Evolutionary conservation across 1,140 invertebrate genomes (phyloP).

Genomic region (Eriosoma lanigerum): DNA sequence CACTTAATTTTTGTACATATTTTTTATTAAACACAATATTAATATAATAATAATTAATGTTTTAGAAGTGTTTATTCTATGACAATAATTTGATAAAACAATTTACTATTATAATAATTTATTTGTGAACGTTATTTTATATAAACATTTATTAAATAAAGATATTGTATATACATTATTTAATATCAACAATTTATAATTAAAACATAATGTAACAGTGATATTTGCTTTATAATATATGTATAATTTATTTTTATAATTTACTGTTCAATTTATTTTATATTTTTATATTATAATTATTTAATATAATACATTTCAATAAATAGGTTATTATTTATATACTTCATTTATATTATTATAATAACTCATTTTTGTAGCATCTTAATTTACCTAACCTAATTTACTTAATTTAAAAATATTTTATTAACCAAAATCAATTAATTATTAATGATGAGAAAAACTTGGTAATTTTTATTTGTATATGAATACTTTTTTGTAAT

Average conservation of each 20-base stretch:
- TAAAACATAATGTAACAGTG: background rate
- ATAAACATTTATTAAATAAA: background rate
- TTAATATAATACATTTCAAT: background rate
- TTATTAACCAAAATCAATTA: background rate
- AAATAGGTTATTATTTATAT: background rate
- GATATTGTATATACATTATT: background rate
- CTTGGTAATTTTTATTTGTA: background rate
- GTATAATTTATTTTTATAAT: constrained; percentile 43
- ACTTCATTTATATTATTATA: too few relatives aligned
- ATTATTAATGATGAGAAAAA: too few relatives aligned
- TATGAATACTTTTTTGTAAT: background rate
- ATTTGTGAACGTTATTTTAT: background rate
- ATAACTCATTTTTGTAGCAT: too few relatives aligned
- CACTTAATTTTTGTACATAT: background rate
- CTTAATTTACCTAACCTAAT: too few relatives aligned
- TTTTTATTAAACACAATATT: background rate
- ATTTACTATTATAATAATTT: background rate
- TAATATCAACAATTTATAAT: background rate
- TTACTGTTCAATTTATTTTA: constrained; percentile 35
- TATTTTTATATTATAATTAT: constrained; percentile 35
- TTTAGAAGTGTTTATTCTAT: background rate
- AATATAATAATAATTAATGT: background rate
- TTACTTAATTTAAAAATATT: background rate
- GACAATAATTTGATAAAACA: background rate
- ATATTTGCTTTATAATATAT: constrained; percentile 19